Base-by-base conservation (phyloP, 2,888 invertebrate genomes). In the Polymixis lichenea region DNA sequence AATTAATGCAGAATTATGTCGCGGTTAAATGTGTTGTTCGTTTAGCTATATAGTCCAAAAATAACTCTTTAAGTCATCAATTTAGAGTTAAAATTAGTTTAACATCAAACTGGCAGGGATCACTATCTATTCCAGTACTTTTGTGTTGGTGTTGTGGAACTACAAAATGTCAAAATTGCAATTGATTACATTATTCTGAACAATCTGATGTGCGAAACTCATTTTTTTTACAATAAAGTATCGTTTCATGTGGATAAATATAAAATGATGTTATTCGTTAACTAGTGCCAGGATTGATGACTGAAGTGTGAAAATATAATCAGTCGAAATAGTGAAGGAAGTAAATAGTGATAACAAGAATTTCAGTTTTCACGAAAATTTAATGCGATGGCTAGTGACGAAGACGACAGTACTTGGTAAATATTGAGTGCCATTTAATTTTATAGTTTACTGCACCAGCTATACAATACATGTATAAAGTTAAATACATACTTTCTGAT, bases 331-430 rank as follows among this genome's bases (percentile, higher is more conserved):
- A 62, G 55, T 60, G 53, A 70, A 67, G 38, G 28, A 60, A 65
- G 46, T 38, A 64, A 76, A 67, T 71, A 62, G 46, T 73, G 65
- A 25, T 77, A 78, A 53, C 76, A 75, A 70, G 17, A 56, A 58
- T 82, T 78, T 62, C 58, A 68, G 64, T 65, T 65, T 64, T 73
- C 64, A 73, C 64, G 68, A 64, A 64, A 60, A 75, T 77, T 76
- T 78, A 15, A 61, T 75, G 69, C 76, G 51, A 97, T 97, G 97
- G 97, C 97, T 93, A 94, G 96, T 87, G 97, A 97, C 83, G 97
- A 97, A 89, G 97, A 97, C 84, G 97, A 97, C 86, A 97, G 95
- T 92, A 97, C 97, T 88, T 97, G 97, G 97, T 97, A 95, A 95
- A 94, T 93, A 80, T 68, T 76, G 60, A 19, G 51, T 13, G 9